Conservation (phyloP, 2,797 vertebrate genomes). For the Lithobates sylvaticus region DNA sequence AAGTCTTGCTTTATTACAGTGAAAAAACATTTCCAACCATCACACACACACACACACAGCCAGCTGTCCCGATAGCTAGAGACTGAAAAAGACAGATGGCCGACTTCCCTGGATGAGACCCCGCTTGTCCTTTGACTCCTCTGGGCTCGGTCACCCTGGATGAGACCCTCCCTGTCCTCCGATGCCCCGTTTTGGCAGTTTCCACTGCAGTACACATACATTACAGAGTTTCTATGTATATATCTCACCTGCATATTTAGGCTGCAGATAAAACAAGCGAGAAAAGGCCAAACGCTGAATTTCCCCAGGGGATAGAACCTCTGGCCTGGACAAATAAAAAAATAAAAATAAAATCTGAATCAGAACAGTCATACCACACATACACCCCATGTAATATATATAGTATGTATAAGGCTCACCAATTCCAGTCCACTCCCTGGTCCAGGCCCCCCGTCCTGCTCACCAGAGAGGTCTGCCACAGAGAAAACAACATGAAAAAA, state of each 20-base stretch:
- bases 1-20: too few relatives aligned
- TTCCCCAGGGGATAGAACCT: conserved; percentile 94
- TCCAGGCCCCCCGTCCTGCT: conserved; percentile 90
- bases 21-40: too few relatives aligned
- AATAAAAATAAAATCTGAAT: neutral
- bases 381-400: neutral
- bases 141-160: too few relatives aligned
- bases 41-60: too few relatives aligned
- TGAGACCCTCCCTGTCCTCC: too few relatives aligned
- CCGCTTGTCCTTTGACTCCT: too few relatives aligned
- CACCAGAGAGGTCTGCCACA: conserved; percentile 83
- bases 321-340: conserved; percentile 81
- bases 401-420: conserved; percentile 77
- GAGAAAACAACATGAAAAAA: neutral
- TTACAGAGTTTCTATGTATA: neutral
- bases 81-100: too few relatives aligned
- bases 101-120: too few relatives aligned
- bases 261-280: conserved; percentile 95
- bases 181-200: too few relatives aligned
- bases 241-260: conserved; percentile 89
- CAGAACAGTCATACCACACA: too few relatives aligned
- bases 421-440: conserved; percentile 92
- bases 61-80: too few relatives aligned
- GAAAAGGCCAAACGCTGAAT: conserved; percentile 96
- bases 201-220: neutral